Evolutionary conservation across 1,140 invertebrate species (phyloP), one percentile per base, ranked within the genome.

Genomic region (Bombyx mandarina): DNA sequence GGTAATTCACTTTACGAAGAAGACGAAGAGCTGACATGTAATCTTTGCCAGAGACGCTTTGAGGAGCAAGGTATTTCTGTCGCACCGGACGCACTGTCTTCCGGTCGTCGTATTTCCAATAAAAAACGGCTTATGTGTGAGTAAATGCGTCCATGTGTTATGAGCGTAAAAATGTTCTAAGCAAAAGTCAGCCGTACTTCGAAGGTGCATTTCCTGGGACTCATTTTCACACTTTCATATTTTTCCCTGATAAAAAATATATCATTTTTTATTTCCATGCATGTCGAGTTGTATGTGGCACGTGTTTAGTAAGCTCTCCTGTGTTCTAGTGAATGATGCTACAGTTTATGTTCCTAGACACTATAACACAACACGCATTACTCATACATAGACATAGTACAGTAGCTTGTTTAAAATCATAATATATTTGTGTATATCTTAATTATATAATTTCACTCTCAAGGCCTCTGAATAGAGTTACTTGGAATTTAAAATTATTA

Each of bases 1-100:
- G 84, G 87, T 90, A 86, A 89, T 86, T 82, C 86, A 88, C 90
- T 89, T 89, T 90, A 88, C 88, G 91, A 90, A 87, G 90, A 89
- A 79, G 91, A 92, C 83, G 90, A 92, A 89, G 88, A 92, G 89
- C 82, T 91, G 90, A 89, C 82, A 85, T 90, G 89, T 89, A 89
- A 89, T 79, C 90, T 93, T 89, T 93, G 92, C 89, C 92, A 93
- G 89, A 91, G 91, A 89, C 91, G 91, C 77, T 93, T 93, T 91
- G 91, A 93, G 84, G 90, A 92, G 88, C 91, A 92, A 92, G 91
- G 91, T 92, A 92, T 76, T 83, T 78, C 66, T 79, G 67, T 67
- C 65, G 72, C 74, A 77, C 77, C 74, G 82, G 82, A 77, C 69
- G 63, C 72, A 62, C 56, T 62, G 71, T 67, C 66, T 66, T 82